Percentiles rank a stretch among this genome's conserved stretches.
Evolutionary conservation across 2,888 invertebrate species (phyloP).

Genomic region (Lasioglossum pauxillum): DNA sequence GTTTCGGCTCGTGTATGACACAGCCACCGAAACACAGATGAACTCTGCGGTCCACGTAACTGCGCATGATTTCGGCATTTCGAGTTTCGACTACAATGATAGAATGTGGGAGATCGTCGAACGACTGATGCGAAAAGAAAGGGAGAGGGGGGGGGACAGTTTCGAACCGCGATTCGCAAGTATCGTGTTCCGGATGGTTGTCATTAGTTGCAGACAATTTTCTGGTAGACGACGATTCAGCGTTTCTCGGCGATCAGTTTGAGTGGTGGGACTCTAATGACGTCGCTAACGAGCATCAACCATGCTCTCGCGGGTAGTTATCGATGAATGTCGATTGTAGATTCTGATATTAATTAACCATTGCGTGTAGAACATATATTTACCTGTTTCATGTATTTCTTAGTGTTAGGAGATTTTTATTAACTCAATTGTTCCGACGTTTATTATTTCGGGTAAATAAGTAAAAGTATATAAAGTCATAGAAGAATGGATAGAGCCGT

Average conservation of each 20-base stretch:
- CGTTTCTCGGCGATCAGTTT: background rate
- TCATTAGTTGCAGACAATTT: slow-evolving; percentile 30
- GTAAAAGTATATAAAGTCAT: background rate
- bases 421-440: background rate
- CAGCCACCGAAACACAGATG: background rate
- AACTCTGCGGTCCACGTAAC: slow-evolving; percentile 19
- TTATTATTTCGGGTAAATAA: background rate
- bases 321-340: background rate
- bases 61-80: slow-evolving; percentile 13
- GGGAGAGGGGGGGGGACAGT: background rate
- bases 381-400: background rate
- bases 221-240: background rate
- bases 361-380: background rate
- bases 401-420: background rate
- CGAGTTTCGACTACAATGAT: slow-evolving; percentile 10
- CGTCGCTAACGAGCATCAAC: slow-evolving; percentile 6
- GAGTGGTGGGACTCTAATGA: background rate
- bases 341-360: background rate
- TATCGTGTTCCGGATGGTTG: slow-evolving; percentile 23
- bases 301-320: background rate
- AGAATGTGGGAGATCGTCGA: background rate
- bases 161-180: background rate
- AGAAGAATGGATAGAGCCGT: background rate
- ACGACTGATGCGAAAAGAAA: background rate
- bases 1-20: background rate